Base-by-base conservation (phyloP, 1,140 invertebrate species). In the Anoplophora glabripennis region DNA sequence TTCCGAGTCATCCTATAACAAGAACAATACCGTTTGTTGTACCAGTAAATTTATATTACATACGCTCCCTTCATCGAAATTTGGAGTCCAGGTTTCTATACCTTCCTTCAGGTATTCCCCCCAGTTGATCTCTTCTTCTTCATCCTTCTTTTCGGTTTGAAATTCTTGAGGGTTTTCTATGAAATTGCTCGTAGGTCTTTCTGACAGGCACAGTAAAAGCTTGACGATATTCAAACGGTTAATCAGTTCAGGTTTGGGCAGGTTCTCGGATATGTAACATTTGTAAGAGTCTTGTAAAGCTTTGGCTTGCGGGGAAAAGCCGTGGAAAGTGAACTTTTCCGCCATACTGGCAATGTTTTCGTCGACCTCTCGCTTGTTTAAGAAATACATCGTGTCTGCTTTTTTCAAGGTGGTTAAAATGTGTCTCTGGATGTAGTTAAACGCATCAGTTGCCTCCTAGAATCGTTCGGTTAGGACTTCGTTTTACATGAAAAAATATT, bases 251-350 rank as follows among this genome's bases (percentile, higher is more conserved):
- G 64, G 33, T 49, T 73, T 56, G 8, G 61, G 45, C 7, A 62
- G 15, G 42, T 49, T 48, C 7, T 47, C 41, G n/a, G 59, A 37
- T 7, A 73, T 57, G 47, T 69, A 74, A n/a, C 63, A 67, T 4
- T 70, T 53, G 57, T 73, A 71, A n/a, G 57, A 18, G 14, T 35
- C 36, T 21, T 59, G 53, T 17, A 75, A 58, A 10, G 69, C 62
- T 28, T 63, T 53, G 4, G 71, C 63, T 57, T 74, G 67, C 3
- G 36, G 12, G 12, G 55, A 45, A 40, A 74, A 73, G 0, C 71
- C 71, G 58, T 75, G 72, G 46, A 74, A 73, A 17, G 55, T 54
- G 48, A 69, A 72, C 47, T 74, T 74, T 18, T 71, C 67, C 33
- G 61, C 48, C 63, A 75, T 67, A 35, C 68, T 64, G 18, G 58